Conservation (phyloP, 2,888 invertebrate genomes). For the Noctua janthina region DNA sequence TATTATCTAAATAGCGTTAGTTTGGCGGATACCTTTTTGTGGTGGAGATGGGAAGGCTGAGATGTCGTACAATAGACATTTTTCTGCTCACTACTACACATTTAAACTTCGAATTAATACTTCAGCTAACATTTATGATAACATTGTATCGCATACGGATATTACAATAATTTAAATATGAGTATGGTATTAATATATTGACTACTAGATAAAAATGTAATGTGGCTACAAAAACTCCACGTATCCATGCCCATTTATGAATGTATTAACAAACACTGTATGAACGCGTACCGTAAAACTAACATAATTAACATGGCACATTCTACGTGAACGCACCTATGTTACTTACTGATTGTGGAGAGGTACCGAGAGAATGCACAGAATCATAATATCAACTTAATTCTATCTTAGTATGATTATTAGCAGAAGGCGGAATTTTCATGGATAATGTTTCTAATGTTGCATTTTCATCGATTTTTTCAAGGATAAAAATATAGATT, state of each 20-base stretch:
- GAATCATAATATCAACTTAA: slow-evolving; percentile 34
- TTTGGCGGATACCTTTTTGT: slow-evolving; percentile 38
- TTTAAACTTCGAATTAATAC: slow-evolving; percentile 28
- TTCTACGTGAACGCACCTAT: slow-evolving; percentile 18
- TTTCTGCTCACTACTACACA: slow-evolving; percentile 36
- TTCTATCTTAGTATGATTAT: slow-evolving; percentile 54
- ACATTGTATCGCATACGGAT: slow-evolving; percentile 34
- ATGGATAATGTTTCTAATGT: slow-evolving; percentile 1
- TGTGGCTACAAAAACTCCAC: slow-evolving; percentile 32
- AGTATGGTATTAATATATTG: slow-evolving; percentile 7
- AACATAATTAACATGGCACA: slow-evolving; percentile 31
- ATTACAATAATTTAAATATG: slow-evolving; percentile 32
- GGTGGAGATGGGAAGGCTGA: not conserved
- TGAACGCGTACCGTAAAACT: slow-evolving; percentile 24
- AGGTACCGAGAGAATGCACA: slow-evolving; percentile 53
- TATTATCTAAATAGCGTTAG: slow-evolving; percentile 53
- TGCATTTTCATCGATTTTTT: not conserved
- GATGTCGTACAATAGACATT: slow-evolving; percentile 1
- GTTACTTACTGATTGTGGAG: slow-evolving; percentile 20
- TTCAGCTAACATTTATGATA: slow-evolving; percentile 34
- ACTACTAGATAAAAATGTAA: slow-evolving; percentile 28
- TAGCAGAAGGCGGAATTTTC: slow-evolving; percentile 24
- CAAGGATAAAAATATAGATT: not conserved
- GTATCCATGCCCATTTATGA: slow-evolving; percentile 11
- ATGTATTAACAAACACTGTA: slow-evolving; percentile 14